Conservation (phyloP, 2,113 vertebrate genomes). For the Jacana jacana region DNA sequence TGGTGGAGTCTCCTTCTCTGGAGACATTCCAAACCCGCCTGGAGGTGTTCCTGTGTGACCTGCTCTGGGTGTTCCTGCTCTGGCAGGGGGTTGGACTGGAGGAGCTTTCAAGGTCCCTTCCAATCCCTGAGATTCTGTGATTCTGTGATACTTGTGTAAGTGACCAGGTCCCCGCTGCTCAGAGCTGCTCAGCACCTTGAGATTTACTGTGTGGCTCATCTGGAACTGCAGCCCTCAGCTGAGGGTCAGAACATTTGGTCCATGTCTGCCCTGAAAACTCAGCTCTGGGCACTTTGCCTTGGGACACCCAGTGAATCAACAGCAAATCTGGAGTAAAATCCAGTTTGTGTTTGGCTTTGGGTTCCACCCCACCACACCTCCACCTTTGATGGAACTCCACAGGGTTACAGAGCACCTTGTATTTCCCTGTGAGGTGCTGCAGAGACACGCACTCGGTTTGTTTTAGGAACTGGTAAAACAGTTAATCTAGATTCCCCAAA, state of each 20-base stretch:
- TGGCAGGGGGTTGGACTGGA: no score
- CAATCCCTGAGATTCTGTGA: no score
- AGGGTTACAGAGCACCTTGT: not conserved
- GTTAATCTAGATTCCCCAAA: not conserved
- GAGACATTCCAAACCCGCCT: no score
- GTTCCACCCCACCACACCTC: accelerated
- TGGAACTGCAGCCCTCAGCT: not conserved
- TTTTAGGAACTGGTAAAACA: not conserved
- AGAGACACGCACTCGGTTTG: not conserved
- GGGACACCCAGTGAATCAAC: not conserved
- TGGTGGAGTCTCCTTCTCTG: no score
- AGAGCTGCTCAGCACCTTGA: not conserved
- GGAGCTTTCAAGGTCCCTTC: no score
- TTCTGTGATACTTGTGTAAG: no score
- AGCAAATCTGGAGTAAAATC: not conserved
- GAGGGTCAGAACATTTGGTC: not conserved
- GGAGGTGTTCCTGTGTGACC: no score
- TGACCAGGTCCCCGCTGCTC: not conserved
- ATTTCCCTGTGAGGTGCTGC: not conserved
- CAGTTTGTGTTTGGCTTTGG: not conserved
- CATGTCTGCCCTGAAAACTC: not conserved
- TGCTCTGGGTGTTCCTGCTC: no score
- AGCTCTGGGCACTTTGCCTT: not conserved
- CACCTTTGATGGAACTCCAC: not conserved
- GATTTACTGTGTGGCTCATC: not conserved